Evolutionary conservation across 2,888 invertebrate genomes (phyloP), one percentile per base, ranked within the genome.

Genomic region (Eucriotettix oculatus): DNA sequence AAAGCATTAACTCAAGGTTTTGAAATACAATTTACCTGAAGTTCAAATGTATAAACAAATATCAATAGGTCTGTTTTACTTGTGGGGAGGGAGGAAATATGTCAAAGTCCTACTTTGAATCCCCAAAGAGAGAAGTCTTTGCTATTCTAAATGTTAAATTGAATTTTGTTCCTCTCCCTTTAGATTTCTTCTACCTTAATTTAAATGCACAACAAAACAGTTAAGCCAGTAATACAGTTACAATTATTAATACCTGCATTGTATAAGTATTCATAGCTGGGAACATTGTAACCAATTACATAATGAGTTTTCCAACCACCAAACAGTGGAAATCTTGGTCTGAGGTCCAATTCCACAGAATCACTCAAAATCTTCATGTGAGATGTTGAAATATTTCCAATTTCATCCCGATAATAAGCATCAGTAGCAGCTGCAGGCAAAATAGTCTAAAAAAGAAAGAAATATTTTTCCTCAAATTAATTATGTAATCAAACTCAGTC

Each of bases 261-360:
- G 72, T 82, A 96, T 42, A 99, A 78, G 74, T 97, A 97, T 71
- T 97, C 96, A 71, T 95, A 95, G 66, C 95, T 93, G 5, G 99
- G 98, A 0, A 99, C 88, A 76, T 95, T 97, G 77, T 97, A 96
- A 5, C 99, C 99, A 56, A 99, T 79, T 53, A 87, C 88, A 74
- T 99, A 99, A 67, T 93, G 91, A 10, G 96, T 97, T 73, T 90
- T 92, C 99, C 99, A 99, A 14, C 99, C 99, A 60, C 99, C 99
- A 73, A 98, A 99, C 9, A 99, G 78, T 5, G 99, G 99, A 74
- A 97, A 99, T 68, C 99, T 80, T 0, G 98, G 99, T 57, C 94
- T 80, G n/a, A 99, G 78, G 69, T 97, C 97, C 7, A 99, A 75
- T 70, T 99, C 97, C 10, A 98, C 94, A 52, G 92, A 87, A 70